Percentiles rank a stretch among this genome's conserved stretches.
These are phyloP conservation scores for Cacatua alba DNA, from an alignment of 2,113 vertebrate genomes.

Conservation along the genomic window DNA sequence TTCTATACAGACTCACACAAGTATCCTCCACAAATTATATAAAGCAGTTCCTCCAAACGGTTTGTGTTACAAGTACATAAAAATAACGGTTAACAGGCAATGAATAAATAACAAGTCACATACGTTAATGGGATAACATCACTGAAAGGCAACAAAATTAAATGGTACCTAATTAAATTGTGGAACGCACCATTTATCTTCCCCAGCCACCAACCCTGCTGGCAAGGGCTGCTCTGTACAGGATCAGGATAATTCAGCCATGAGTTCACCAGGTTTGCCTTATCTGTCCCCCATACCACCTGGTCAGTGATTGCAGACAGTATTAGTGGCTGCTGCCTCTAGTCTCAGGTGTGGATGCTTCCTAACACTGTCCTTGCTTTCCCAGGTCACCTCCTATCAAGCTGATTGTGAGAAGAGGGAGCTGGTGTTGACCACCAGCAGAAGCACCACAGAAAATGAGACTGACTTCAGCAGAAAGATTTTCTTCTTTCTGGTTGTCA, in stretches of 20 bases:
- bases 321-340: background rate
- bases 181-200: background rate
- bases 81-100: background rate
- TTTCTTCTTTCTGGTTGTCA: background rate
- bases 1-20: background rate
- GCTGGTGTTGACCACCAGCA: background rate
- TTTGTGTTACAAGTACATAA: background rate
- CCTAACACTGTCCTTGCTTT: background rate
- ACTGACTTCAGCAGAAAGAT: background rate
- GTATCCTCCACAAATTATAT: background rate
- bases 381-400: background rate
- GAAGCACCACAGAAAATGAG: background rate
- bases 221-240: background rate
- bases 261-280: background rate
- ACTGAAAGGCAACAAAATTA: background rate
- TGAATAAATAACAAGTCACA: background rate
- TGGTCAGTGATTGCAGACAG: background rate
- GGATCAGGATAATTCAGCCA: background rate
- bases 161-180: background rate
- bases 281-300: background rate
- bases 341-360: background rate
- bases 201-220: rapidly evolving
- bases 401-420: background rate
- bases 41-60: background rate
- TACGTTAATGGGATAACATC: rapidly evolving